Percentiles rank a stretch among this genome's conserved stretches.
Evolutionary conservation across 2,888 invertebrate genomes (phyloP).

Genomic region (Dryadula phaetusa): DNA sequence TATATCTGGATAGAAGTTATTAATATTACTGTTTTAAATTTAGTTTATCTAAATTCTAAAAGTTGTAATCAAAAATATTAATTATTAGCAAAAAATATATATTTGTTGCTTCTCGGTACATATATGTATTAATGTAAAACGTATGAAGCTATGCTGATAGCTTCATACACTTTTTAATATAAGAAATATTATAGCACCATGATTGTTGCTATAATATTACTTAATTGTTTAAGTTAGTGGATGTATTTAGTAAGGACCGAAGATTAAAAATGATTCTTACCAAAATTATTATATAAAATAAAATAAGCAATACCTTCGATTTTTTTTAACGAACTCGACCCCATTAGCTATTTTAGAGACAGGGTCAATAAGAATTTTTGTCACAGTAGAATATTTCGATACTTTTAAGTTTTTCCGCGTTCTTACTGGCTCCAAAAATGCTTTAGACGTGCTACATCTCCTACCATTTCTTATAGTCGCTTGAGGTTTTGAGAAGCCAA

Average conservation of each 20-base stretch:
- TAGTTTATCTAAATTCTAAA: no score
- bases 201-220: slow-evolving; percentile 1
- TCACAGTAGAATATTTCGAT: slow-evolving; percentile 87
- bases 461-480: slow-evolving; percentile 89
- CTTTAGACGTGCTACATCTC: slow-evolving; percentile 91
- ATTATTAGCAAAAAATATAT: no score
- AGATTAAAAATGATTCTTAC: neutral
- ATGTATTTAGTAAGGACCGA: neutral
- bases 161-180: no score
- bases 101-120: no score
- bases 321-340: slow-evolving; percentile 88
- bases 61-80: no score
- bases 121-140: no score
- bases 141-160: no score
- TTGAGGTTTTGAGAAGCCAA: slow-evolving; percentile 89
- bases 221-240: neutral
- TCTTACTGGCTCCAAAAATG: slow-evolving; percentile 88
- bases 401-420: slow-evolving; percentile 88
- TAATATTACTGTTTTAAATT: no score
- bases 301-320: slow-evolving; percentile 63
- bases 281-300: neutral
- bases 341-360: slow-evolving; percentile 85
- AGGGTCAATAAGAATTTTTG: slow-evolving; percentile 87
- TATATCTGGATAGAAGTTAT: no score
- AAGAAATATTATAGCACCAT: no score